Base-by-base conservation (phyloP, 1,140 invertebrate species). In the honey bee (Apis mellifera) region DNA sequence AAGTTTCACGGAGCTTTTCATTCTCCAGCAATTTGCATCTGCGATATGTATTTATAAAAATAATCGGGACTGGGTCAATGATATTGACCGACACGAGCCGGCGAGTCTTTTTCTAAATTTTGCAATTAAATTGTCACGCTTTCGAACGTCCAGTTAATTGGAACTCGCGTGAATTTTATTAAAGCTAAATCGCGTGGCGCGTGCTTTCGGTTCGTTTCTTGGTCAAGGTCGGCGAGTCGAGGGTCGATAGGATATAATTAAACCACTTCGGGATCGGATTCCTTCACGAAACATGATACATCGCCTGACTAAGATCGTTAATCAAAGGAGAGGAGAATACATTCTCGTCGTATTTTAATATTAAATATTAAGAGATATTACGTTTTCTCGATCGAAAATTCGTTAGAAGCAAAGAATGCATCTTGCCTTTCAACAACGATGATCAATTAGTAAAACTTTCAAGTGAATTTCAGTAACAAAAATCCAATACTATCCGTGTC, bases 51-150 rank as follows among this genome's bases (percentile, higher is more conserved):
- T 77, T 42, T 54, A 54, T 13, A 55, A 42, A 77, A 62, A 21
- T 23, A 11, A 17, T 4, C 59, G 9, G 57, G 23, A 52, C 19
- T 55, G 50, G 21, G 62, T 77, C 50, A 77, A 66, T 66, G 66
- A 42, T 15, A 9, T 42, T 2, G n/a, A 8, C n/a, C 21, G 23
- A 4, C 12, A 4, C 23, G 8, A 42, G 32, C 32, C 32, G 32
- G 32, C 7, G 32, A n/a, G 13, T 17, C 60, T 54, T 26, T 66
- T 77, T 66, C 26, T 15, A 26, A 66, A 42, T 21, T 50, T 66
- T 19, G 74, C 74, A 77, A 77, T 66, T 77, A 77, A 66, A 77
- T 77, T 66, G 62, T 5, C 26, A 21, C 62, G 62, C 62, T 21
- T 66, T 21, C 74, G 19, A 12, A 23, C 26, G 9, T 59, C 23